Base-by-base conservation (phyloP, 1,140 invertebrate genomes). In the Lerema accius region DNA sequence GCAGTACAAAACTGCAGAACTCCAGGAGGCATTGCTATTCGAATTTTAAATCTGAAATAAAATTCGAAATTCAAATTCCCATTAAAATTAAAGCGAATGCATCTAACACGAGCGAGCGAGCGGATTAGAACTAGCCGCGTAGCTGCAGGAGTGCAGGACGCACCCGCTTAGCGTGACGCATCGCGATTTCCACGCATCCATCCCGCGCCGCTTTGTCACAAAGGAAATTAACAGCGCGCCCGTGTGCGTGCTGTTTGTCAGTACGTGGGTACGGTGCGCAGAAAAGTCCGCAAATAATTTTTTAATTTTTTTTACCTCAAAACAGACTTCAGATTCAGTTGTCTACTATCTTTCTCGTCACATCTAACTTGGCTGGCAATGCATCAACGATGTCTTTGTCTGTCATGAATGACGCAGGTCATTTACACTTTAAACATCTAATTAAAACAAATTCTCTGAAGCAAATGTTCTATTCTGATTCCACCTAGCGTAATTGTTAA, bases 111-210 rank as follows among this genome's bases (percentile, higher is more conserved):
- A 15, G 14, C 11, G 16, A 15, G 13, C 48, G 46, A 28, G 23
- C 3, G 48, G 55, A 42, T 55, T 14, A 66, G 59, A 35, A 64
- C 26, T 58, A 58, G 62, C 59, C 65, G 71, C 67, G 67, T 76
- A 68, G 76, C 80, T 70, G 82, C 81, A 73, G 73, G 72, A 78
- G 80, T 80, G 71, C 72, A 82, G 80, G 80, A 80, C 73, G 88
- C 80, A 56, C 51, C 51, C 51, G 51, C 51, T 43, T 14, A 23
- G 51, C 88, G 88, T 85, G 84, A 86, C 86, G 84, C 55, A 90
- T 90, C 75, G 86, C 88, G 81, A 90, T 90, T 90, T 89, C 76
- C 88, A 90, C 88, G 86, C 88, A 90, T 84, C 82, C 84, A 89
- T 89, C 86, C 80, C 80, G 81, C 66, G 78, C 75, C 73, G 73